Percentiles rank a stretch among this genome's conserved stretches.
phyloP scores from a whole-genome alignment of 1,140 invertebrate genomes.

The Antheraea pernyi region DNA sequence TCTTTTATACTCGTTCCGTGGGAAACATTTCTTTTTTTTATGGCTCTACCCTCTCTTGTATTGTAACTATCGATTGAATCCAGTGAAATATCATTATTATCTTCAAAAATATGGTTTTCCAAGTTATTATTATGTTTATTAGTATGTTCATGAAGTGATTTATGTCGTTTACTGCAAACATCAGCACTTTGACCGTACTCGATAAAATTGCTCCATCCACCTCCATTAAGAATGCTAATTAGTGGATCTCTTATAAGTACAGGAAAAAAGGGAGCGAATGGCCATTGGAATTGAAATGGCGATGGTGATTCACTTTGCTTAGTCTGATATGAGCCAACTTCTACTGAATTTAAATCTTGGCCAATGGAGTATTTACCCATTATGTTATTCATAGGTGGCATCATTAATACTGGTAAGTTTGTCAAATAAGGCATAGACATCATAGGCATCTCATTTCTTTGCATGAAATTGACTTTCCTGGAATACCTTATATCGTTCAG shows the following conservation, averaged over 20 bases:
- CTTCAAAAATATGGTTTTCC: conserved; percentile 23
- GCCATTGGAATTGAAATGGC: conserved; percentile 63
- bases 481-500: conserved; percentile 36
- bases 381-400: conserved; percentile 38
- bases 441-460: conserved; percentile 28
- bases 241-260: conserved; percentile 80
- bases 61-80: conserved; percentile 19
- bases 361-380: conserved; percentile 1
- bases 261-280: conserved; percentile 77
- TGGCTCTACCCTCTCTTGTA: conserved; percentile 46
- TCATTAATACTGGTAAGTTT: conserved; percentile 54
- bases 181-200: conserved; percentile 81
- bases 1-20: conserved; percentile 33
- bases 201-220: conserved; percentile 76
- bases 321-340: conserved; percentile 30
- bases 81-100: conserved; percentile 13
- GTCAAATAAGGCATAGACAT: conserved; percentile 46
- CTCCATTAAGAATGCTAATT: conserved; percentile 68
- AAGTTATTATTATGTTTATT: conserved; percentile 19
- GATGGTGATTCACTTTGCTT: conserved; percentile 43
- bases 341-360: not conserved
- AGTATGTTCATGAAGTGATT: conserved; percentile 31
- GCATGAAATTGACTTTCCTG: conserved; percentile 36
- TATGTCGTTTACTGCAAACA: conserved; percentile 68
- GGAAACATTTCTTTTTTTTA: conserved; percentile 50